Evolutionary conservation across 2,797 vertebrate genomes (phyloP).

Genomic region (Gymnothorax reevesii): DNA sequence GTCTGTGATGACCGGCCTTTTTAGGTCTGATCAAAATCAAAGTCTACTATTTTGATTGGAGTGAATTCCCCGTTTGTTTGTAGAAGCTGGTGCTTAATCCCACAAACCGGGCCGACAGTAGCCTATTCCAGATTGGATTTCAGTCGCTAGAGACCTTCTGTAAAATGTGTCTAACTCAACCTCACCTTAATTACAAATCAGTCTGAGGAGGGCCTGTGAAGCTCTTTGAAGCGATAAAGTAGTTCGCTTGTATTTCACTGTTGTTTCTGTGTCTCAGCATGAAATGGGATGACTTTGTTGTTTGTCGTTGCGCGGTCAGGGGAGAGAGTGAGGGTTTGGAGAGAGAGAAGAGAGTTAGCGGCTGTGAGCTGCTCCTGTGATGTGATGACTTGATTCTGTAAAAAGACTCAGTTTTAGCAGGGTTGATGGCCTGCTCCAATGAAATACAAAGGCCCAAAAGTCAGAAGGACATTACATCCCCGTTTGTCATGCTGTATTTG

Average conservation of each 20-base stretch:
- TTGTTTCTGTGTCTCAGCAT: slow-evolving; percentile 37
- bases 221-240: slow-evolving; percentile 25
- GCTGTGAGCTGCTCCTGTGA: slow-evolving; percentile 19
- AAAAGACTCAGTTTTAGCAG: slow-evolving; percentile 59
- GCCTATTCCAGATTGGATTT: neutral
- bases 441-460: slow-evolving; percentile 75
- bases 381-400: slow-evolving; percentile 51
- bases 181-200: slow-evolving; percentile 5
- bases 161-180: neutral
- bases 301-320: slow-evolving; percentile 32
- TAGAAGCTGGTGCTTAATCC: neutral
- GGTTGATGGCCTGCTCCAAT: slow-evolving; percentile 54
- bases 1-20: neutral
- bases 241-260: slow-evolving; percentile 39
- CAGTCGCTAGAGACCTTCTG: neutral
- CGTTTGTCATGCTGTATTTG: slow-evolving; percentile 71
- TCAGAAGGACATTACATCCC: slow-evolving; percentile 69
- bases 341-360: slow-evolving; percentile 45
- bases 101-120: neutral
- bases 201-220: neutral
- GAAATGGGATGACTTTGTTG: slow-evolving; percentile 27
- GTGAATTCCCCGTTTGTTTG: neutral
- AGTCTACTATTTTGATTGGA: neutral
- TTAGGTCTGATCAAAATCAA: neutral
- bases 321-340: slow-evolving; percentile 33